Percentiles rank a stretch among this genome's conserved stretches.
Evolutionary conservation across 2,888 invertebrate genomes (phyloP).

Genomic region (Neoascia interrupta): DNA sequence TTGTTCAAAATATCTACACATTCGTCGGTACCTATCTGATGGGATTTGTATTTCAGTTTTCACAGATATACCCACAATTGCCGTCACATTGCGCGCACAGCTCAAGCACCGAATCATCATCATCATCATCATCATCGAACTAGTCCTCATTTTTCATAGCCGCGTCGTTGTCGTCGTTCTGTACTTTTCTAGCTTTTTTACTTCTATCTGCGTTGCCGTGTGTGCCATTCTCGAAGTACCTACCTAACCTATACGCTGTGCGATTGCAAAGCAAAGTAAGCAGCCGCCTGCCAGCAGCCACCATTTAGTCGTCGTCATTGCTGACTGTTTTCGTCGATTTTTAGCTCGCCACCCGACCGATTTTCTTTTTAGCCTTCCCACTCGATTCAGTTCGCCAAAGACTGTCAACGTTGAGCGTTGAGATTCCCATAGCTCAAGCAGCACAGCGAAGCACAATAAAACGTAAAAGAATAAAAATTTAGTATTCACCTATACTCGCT

Average conservation of each 20-base stretch:
- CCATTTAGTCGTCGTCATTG: constrained; percentile 38
- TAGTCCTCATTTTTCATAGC: constrained; percentile 59
- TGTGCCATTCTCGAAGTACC: constrained; percentile 53
- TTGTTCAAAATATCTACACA: constrained; percentile 8
- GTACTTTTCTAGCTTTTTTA: constrained; percentile 21
- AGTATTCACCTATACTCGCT: constrained; percentile 62
- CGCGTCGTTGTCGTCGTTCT: constrained; percentile 31
- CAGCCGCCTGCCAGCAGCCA: neutral
- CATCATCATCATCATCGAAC: constrained; percentile 64
- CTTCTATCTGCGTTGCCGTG: constrained; percentile 64
- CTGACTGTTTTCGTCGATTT: constrained; percentile 62
- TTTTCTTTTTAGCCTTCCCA: constrained; percentile 67
- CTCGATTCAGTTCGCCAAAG: constrained; percentile 68
- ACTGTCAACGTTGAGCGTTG: constrained; percentile 67
- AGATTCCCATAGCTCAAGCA: constrained; percentile 59
- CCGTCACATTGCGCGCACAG: constrained; percentile 54
- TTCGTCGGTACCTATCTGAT: neutral
- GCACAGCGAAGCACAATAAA: constrained; percentile 23
- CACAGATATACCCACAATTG: constrained; percentile 9
- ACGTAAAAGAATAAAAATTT: constrained; percentile 20
- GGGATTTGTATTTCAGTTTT: constrained; percentile 13
- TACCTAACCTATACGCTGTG: constrained; percentile 23
- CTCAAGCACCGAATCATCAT: constrained; percentile 52
- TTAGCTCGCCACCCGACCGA: constrained; percentile 68
- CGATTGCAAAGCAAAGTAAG: constrained; percentile 34